Base-by-base conservation (phyloP, 1,140 invertebrate species). In the Calliphora vicina region DNA sequence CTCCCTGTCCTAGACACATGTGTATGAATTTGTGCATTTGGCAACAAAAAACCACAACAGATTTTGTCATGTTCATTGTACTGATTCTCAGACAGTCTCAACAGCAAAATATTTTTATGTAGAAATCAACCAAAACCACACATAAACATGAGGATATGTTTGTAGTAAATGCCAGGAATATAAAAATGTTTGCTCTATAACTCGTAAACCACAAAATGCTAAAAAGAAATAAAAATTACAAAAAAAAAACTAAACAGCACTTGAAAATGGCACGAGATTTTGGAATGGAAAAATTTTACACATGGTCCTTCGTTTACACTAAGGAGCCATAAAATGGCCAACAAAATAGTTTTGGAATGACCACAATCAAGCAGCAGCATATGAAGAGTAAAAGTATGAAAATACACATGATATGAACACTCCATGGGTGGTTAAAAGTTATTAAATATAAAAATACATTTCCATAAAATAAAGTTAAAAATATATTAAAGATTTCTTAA, bases 41-140 rank as follows among this genome's bases (percentile, higher is more conserved):
- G 10, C 6, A 10, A 74, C 9, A 74, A 23, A 35, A 29, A 74
- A 74, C 72, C 72, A 9, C 72, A 74, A 74, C 72, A 35, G 72
- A 74, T 74, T 50, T 74, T 74, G 72, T 74, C 72, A 74, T 74
- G 72, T 74, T 35, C 72, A 74, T 74, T 35, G 72, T 74, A n/a
- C 13, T 74, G 26, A n/a, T 74, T 35, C 27, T 74, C 72, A 35
- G 72, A 35, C 72, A 29, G 4, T 50, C 12, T 50, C 5, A 50
- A 50, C 45, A 50, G 45, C 8, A 50, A 50, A 50, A 29, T 29
- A 3, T 29, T 29, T 29, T 45, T 12, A 6, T 45, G 4, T 45
- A 45, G 43, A 45, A 45, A 45, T 17, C 45, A 50, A 50, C 12
- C 17, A 50, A 50, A 50, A 10, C 45, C 45, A 50, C 45, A 50